These are phyloP conservation scores for rat (Rattus norvegicus) DNA, from an alignment of 2,113 vertebrate genomes.

Conservation along the genomic window DNA sequence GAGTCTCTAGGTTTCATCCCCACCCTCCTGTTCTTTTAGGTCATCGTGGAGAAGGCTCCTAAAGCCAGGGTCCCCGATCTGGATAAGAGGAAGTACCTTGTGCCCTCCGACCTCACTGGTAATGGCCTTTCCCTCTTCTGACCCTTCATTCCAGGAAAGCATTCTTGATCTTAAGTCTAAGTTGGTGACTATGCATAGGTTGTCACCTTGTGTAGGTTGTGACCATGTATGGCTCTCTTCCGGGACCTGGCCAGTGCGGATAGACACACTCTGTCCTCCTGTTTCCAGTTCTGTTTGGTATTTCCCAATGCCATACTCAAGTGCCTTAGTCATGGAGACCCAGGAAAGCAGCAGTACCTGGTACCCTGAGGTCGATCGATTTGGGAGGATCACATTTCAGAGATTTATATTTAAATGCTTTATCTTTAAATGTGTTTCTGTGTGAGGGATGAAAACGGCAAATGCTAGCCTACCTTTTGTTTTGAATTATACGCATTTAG, in stretches of 20 bases:
- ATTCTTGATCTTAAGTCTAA: not conserved
- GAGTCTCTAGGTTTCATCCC: not conserved
- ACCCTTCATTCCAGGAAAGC: not conserved
- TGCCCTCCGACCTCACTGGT: constrained; percentile 98
- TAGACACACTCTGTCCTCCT: not conserved
- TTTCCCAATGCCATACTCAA: not conserved
- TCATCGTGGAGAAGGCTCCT: constrained; percentile 95
- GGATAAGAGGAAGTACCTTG: constrained; percentile 98
- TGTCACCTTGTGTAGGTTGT: not conserved
- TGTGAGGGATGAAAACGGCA: not conserved
- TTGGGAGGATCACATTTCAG: constrained; percentile 9
- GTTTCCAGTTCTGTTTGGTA: not conserved
- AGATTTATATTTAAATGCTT: not conserved
- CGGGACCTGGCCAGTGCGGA: not conserved
- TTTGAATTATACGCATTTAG: not conserved
- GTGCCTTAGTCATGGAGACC: not conserved
- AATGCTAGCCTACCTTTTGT: not conserved
- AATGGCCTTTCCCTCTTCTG: constrained; percentile 49
- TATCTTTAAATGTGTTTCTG: not conserved
- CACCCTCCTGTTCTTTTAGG: constrained; percentile 83
- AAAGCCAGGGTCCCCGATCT: constrained; percentile 97
- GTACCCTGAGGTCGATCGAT: not conserved
- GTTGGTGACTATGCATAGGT: not conserved
- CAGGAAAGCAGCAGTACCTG: not conserved
- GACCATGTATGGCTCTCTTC: not conserved